phyloP scores from a whole-genome alignment of 2,113 vertebrate genomes.

The Jaculus jaculus region DNA sequence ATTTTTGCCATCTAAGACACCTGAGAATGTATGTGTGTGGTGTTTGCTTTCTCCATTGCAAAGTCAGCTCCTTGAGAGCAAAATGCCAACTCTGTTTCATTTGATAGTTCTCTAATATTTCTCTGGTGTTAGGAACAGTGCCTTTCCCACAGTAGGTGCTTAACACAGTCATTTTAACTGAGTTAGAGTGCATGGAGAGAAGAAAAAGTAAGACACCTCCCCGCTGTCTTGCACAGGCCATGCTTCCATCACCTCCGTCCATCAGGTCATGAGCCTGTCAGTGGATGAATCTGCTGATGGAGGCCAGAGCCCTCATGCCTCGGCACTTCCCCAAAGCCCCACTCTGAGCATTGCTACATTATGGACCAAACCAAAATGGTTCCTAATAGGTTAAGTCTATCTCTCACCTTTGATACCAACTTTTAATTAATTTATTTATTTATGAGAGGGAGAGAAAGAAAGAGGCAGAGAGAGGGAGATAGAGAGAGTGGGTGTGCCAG shows the following conservation, averaged over 20 bases:
- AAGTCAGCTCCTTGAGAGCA: conserved; percentile 14
- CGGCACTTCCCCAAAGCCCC: neutral
- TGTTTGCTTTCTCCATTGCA: neutral
- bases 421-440: no score
- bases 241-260: neutral
- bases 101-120: neutral
- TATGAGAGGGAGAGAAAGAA: no score
- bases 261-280: neutral
- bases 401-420: conserved; percentile 6
- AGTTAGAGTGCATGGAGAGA: neutral
- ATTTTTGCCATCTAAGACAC: neutral
- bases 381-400: conserved; percentile 8
- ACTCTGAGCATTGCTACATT: neutral
- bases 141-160: neutral
- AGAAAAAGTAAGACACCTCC: neutral
- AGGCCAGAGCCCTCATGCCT: neutral
- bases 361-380: neutral
- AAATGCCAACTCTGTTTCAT: neutral
- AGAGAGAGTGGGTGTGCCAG: no score
- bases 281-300: neutral
- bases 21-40: neutral
- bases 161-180: neutral
- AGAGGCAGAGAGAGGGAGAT: no score
- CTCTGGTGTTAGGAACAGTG: neutral
- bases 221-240: no score